Evolutionary conservation across 2,113 vertebrate species (phyloP).

Genomic region (Triplophysa dalaica): DNA sequence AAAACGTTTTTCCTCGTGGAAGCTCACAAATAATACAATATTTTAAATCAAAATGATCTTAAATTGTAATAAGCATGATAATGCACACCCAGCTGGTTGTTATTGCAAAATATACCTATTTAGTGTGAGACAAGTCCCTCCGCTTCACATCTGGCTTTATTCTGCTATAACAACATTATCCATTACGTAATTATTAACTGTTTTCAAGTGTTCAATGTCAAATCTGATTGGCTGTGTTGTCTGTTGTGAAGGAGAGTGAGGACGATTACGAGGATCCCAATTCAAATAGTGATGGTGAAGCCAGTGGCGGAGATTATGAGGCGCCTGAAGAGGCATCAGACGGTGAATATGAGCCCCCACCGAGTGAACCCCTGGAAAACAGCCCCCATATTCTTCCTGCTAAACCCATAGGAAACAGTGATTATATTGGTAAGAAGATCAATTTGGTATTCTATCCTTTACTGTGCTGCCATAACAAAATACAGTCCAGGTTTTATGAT

Average conservation of each 20-base stretch:
- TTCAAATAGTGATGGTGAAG: constrained; percentile 66
- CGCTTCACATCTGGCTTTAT: too few relatives aligned
- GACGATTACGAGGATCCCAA: constrained; percentile 90
- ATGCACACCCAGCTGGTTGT: too few relatives aligned
- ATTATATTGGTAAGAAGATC: constrained; percentile 82
- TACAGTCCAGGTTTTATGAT: too few relatives aligned
- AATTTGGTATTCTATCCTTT: not conserved
- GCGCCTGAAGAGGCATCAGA: constrained; percentile 74
- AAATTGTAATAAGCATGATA: too few relatives aligned
- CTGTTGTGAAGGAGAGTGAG: constrained; percentile 65
- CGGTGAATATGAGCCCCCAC: constrained; percentile 83
- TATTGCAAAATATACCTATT: too few relatives aligned
- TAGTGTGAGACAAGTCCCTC: too few relatives aligned
- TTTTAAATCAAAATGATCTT: too few relatives aligned
- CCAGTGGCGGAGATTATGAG: constrained; percentile 84
- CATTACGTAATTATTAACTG: not conserved
- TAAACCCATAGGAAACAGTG: constrained; percentile 73
- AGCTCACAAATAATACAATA: too few relatives aligned
- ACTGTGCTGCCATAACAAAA: not conserved
- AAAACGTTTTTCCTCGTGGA: too few relatives aligned
- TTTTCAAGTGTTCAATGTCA: not conserved
- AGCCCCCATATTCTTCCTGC: constrained; percentile 73
- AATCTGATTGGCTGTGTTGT: not conserved
- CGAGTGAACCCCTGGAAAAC: constrained; percentile 77
- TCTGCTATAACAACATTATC: too few relatives aligned